Evolutionary conservation across 2,113 vertebrate genomes (phyloP), one percentile per base, ranked within the genome.

Genomic region (Tyrannus savana): DNA sequence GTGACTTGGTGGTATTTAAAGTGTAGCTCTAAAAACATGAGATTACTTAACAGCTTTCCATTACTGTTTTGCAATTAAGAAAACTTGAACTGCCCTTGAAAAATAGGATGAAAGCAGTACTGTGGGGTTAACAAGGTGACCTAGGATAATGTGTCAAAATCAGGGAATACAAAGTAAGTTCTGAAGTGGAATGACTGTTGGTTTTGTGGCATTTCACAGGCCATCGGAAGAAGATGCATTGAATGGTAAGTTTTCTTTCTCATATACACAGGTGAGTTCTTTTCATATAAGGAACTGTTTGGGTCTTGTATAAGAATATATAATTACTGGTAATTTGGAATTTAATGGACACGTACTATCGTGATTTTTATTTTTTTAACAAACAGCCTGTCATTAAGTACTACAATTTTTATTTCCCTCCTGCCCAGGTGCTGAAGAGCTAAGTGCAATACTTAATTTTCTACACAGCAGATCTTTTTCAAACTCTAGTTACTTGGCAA

Each of bases 191-290:
- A 49, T 87, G n/a, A 97, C 47, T 87, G 7, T 85, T 87, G 88
- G 14, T 91, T 93, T 91, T 96, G 14, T 95, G 88, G 39, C 30
- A 23, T 96, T 97, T 96, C 78, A 88, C 95, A 98, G 98, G 95
- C 96, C 98, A 6, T 87, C 97, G 11, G 98, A 98, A 95, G 98
- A 98, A 96, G 98, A 98, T 96, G 89, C 97, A 23, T 87, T 98
- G 94, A 98, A 98, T 97, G 98, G 98, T 98, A 95, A 98, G 98
- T 95, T 33, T 77, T 74, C 64, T 67, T 87, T 68, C 86, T 84
- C 47, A 55, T 92, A 2, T 56, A 42, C 41, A 84, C 64, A 76
- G 80, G 31, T 82, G 86, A 69, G 55, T 69, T 15, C 15, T 75
- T 83, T 73, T 80, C 35, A 19, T 62, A 4, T 11, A 66, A 76